Evolutionary conservation across 2,113 vertebrate species (phyloP).

Genomic region (Silurus meridionalis): DNA sequence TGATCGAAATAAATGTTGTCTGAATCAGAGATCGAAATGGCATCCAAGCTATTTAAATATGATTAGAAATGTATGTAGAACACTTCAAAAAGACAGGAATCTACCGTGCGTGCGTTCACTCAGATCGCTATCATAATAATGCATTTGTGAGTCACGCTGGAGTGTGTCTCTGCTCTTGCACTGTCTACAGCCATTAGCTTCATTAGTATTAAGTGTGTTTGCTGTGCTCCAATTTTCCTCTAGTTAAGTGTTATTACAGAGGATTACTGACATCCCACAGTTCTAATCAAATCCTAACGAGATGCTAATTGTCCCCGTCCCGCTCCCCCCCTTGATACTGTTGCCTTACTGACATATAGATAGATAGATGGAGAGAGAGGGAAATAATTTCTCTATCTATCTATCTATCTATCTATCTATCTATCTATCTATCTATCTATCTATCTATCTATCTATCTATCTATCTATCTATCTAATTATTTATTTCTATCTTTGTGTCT

Average conservation of each 20-base stretch:
- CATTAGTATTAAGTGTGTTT: slow-evolving; percentile 45
- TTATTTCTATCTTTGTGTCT: background rate
- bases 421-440: no score
- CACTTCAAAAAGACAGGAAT: background rate
- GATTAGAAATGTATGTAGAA: background rate
- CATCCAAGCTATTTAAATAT: background rate
- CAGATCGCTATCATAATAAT: slow-evolving; percentile 8
- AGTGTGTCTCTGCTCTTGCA: slow-evolving; percentile 43
- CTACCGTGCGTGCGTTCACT: background rate
- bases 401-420: no score
- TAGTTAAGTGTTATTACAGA: slow-evolving; percentile 37
- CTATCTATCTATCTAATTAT: no score
- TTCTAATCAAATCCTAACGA: slow-evolving; percentile 46
- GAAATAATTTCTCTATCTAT: no score
- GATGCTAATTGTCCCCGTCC: slow-evolving; percentile 44
- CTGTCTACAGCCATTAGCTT: slow-evolving; percentile 38
- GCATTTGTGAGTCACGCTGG: background rate
- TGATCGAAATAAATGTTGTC: no score
- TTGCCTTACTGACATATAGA: background rate
- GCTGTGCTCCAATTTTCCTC: slow-evolving; percentile 21
- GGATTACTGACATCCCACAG: slow-evolving; percentile 40
- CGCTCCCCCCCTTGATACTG: background rate
- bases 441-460: no score
- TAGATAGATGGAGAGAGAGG: no score
- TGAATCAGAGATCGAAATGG: no score